phyloP scores from a whole-genome alignment of 2,797 vertebrate species.

The Peromyscus attwateri region DNA sequence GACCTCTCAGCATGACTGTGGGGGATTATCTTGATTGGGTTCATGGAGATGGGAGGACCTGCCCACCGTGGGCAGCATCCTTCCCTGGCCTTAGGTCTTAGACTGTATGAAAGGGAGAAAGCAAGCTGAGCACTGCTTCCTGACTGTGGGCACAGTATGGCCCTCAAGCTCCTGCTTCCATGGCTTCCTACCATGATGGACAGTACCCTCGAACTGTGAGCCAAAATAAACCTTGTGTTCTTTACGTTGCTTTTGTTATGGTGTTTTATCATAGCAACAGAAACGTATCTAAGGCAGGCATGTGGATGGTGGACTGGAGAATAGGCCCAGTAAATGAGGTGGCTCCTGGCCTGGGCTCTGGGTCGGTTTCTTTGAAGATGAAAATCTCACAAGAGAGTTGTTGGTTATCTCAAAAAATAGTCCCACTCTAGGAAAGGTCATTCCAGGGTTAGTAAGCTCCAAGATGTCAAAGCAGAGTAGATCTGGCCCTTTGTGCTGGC shows the following conservation, averaged over 20 bases:
- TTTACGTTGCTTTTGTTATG: not conserved
- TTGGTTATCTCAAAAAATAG: not conserved
- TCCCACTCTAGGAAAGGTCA: not conserved
- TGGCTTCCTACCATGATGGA: not conserved
- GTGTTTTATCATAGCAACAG: not conserved
- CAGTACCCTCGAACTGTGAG: not conserved
- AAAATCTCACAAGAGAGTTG: not conserved
- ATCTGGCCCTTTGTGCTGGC: not conserved
- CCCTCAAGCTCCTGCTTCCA: not conserved
- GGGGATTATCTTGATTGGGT: not conserved
- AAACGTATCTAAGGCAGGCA: not conserved
- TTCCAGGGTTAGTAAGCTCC: not conserved
- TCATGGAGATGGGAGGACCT: not conserved
- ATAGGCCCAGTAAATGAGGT: not conserved
- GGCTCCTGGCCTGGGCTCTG: not conserved
- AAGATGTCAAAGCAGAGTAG: not conserved
- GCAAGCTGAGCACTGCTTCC: not conserved
- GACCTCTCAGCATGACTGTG: not conserved
- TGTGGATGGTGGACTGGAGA: not conserved
- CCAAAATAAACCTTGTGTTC: not conserved
- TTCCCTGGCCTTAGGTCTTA: not conserved
- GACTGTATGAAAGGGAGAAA: not conserved
- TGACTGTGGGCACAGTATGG: not conserved
- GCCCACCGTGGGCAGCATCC: not conserved
- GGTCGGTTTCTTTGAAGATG: not conserved